Percentiles rank a stretch among this genome's conserved stretches.
Evolutionary conservation across 2,113 vertebrate genomes (phyloP).

Genomic region (Hirundichthys speculiger): DNA sequence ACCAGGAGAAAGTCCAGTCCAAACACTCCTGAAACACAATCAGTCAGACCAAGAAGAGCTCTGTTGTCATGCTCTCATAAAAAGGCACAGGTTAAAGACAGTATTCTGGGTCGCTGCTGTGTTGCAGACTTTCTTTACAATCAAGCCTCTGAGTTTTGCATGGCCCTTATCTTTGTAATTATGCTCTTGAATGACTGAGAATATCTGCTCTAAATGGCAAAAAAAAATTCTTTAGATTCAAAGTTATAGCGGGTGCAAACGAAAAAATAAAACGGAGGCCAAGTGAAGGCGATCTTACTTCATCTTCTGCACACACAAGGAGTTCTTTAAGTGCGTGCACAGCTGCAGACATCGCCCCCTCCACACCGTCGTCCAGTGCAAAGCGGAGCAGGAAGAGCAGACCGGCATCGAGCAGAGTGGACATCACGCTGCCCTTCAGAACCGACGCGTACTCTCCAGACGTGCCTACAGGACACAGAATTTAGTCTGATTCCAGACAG

Average conservation of each 20-base stretch:
- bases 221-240: no score
- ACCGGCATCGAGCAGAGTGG: conserved; percentile 91
- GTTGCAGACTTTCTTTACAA: no score
- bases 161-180: background rate
- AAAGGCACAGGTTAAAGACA: no score
- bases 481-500: background rate
- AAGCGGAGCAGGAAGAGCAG: conserved; percentile 95
- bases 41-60: background rate
- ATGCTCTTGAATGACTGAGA: no score
- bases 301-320: conserved; percentile 88
- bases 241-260: no score
- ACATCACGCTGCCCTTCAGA: conserved; percentile 84
- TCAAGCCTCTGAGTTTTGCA: no score
- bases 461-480: conserved; percentile 77
- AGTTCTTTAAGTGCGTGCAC: conserved; percentile 85
- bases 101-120: no score
- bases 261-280: background rate
- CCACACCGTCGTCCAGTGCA: conserved; percentile 89
- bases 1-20: conserved; percentile 91
- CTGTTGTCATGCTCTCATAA: background rate
- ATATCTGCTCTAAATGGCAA: background rate
- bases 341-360: conserved; percentile 88
- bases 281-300: conserved; percentile 77
- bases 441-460: conserved; percentile 83
- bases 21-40: conserved; percentile 84